Percentiles rank a stretch among this genome's conserved stretches.
These are phyloP conservation scores for Molossus alvarezi DNA, from an alignment of 2,797 vertebrate genomes.

Conservation along the genomic window DNA sequence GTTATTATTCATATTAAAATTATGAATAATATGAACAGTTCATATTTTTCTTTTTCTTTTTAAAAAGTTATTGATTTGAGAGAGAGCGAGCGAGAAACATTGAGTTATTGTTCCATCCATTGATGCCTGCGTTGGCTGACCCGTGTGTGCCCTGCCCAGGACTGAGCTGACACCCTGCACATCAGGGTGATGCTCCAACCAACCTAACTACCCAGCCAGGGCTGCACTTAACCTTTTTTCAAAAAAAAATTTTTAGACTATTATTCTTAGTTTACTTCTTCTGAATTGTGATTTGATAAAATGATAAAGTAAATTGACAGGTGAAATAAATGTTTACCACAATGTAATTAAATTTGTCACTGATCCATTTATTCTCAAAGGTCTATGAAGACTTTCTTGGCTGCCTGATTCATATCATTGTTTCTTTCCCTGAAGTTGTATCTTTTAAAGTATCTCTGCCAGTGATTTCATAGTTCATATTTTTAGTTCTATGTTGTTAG, in stretches of 20 bases:
- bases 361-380: conserved; percentile 57
- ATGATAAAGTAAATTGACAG: conserved; percentile 66
- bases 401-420: conserved; percentile 11
- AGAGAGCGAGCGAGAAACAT: no score
- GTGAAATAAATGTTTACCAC: conserved; percentile 60
- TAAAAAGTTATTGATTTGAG: no score
- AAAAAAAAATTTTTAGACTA: not conserved
- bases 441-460: not conserved
- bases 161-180: no score
- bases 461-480: not conserved
- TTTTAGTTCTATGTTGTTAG: not conserved
- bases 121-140: no score
- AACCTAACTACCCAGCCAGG: no score
- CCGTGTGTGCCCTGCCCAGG: no score
- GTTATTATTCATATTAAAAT: conserved; percentile 70
- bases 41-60: conserved; percentile 1
- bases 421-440: not conserved
- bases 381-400: not conserved
- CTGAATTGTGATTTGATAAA: conserved; percentile 49
- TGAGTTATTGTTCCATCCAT: no score
- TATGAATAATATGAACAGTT: conserved; percentile 52
- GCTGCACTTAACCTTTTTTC: not conserved
- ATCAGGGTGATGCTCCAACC: no score
- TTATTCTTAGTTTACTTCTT: conserved; percentile 69
- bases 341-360: conserved; percentile 71